Evolutionary conservation across 2,797 vertebrate species (phyloP), one percentile per base, ranked within the genome.

Genomic region (Rhinatrema bivittatum): DNA sequence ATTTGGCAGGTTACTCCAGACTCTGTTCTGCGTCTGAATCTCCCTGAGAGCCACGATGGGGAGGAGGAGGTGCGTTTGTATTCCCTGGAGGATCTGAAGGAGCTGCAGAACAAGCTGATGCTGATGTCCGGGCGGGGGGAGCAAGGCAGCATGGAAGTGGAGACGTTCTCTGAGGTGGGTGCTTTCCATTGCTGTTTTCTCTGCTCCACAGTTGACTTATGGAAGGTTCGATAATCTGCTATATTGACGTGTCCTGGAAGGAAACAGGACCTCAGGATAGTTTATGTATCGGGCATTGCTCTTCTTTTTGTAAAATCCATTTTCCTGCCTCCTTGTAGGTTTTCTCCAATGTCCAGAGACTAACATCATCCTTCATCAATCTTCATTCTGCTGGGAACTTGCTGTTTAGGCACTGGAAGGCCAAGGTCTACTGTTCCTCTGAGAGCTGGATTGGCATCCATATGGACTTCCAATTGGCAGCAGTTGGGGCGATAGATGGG

Each of bases 101-200:
- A 99, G 13, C 80, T 99, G 27, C 81, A 96, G 57, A 97, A 97
- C 71, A 99, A 99, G 47, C 79, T 99, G 28, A 98, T 99, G 95
- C 87, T 98, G 7, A 95, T 98, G 93, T 98, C 96, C 1, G 85
- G 90, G 12, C 94, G 91, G 75, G 91, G 83, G 10, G 93, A 97
- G 25, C 91, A 93, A 62, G 84, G 78, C 16, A 80, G 83, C 5
- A 29, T 50, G 37, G 93, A 95, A 52, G 94, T 96, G 36, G 91
- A 96, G 36, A 78, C 56, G 20, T 99, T 99, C 72, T 84, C 85
- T 2, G 94, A 97, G 88, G 96, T 95, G 68, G 66, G 70, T 13
- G 24, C 17, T 14, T 11, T n/a, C n/a, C n/a, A n/a, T n/a, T n/a
- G n/a, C n/a, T n/a, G n/a, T n/a, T n/a, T n/a, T n/a, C n/a, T n/a